These are phyloP conservation scores for Helarctos malayanus DNA, from an alignment of 2,797 vertebrate species.

Conservation along the genomic window DNA sequence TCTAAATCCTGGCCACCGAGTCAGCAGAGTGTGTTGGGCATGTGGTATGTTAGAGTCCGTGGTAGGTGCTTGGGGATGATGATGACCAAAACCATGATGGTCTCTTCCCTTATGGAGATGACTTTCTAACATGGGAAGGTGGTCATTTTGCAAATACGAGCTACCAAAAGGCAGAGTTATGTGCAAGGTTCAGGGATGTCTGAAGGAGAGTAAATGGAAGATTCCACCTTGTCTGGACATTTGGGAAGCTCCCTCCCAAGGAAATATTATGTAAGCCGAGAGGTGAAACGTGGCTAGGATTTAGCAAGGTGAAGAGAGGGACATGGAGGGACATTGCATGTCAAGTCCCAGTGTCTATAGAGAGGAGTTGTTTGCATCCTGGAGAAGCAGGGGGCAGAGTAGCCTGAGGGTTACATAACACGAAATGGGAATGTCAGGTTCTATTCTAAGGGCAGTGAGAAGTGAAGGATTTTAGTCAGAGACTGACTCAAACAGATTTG, in stretches of 20 bases:
- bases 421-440: background rate
- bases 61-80: background rate
- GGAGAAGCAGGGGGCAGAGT: background rate
- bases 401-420: background rate
- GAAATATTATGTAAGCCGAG: background rate
- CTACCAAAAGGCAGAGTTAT: background rate
- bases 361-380: background rate
- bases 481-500: background rate
- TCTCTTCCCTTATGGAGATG: background rate
- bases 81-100: background rate
- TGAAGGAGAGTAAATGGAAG: background rate
- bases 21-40: background rate
- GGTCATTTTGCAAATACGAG: background rate
- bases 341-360: background rate
- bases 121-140: background rate
- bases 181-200: background rate
- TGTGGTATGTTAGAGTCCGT: background rate
- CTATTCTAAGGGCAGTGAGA: background rate
- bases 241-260: background rate
- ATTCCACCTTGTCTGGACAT: background rate
- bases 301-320: background rate
- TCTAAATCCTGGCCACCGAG: background rate
- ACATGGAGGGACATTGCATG: background rate
- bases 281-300: background rate
- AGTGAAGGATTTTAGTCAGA: background rate